Conservation (phyloP, 2,113 vertebrate species). For the Panthera leo region DNA sequence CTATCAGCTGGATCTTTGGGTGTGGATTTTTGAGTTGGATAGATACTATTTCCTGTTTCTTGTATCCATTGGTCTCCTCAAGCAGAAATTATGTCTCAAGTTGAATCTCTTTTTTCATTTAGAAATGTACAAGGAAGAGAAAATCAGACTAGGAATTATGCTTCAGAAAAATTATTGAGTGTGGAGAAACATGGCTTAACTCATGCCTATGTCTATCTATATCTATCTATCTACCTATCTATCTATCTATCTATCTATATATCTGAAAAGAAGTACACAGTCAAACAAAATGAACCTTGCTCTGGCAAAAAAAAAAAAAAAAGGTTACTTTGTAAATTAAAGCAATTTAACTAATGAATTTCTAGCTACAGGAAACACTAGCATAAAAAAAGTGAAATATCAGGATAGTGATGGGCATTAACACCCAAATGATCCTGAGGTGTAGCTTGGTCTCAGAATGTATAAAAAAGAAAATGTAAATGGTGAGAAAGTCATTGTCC, state of each 20-base stretch:
- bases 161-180: constrained; percentile 14
- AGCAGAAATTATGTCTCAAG: neutral
- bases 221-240: too few species aligned
- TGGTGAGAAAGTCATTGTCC: constrained; percentile 42
- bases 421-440: neutral
- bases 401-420: neutral
- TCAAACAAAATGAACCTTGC: constrained; percentile 5
- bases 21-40: neutral
- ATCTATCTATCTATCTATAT: too few species aligned
- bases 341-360: neutral
- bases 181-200: neutral
- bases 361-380: neutral
- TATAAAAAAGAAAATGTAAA: neutral
- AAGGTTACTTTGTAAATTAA: neutral
- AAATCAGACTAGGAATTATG: neutral
- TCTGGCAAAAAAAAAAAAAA: neutral
- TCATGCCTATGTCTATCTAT: neutral
- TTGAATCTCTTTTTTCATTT: neutral
- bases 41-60: constrained; percentile 13
- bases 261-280: neutral
- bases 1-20: neutral
- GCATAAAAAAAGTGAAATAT: neutral
- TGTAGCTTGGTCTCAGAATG: neutral
- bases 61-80: neutral
- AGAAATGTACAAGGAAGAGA: neutral